Evolutionary conservation across 2,113 vertebrate species (phyloP).

Genomic region (Crotalus tigris): DNA sequence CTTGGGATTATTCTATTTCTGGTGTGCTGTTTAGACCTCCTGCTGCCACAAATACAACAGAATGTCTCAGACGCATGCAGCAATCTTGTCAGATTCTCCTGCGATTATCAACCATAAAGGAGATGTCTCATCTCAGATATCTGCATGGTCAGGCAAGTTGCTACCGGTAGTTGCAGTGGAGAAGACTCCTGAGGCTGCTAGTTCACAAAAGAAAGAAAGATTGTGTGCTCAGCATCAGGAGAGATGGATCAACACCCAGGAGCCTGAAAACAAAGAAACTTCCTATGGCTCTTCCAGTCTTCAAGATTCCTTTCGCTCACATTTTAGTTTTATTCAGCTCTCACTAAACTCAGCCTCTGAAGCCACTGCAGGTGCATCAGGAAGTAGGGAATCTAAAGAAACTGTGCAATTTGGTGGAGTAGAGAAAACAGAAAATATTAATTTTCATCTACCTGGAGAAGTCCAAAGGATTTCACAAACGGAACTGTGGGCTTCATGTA

Average conservation of each 20-base stretch:
- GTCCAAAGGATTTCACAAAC: accelerated
- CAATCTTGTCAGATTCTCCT: accelerated
- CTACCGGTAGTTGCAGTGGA: accelerated
- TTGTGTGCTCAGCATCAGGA: slow-evolving; percentile 10
- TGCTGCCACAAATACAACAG: accelerated
- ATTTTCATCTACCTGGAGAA: neutral
- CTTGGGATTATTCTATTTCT: neutral
- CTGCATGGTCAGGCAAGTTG: neutral
- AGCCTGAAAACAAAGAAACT: neutral
- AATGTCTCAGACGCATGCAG: neutral
- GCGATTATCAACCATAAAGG: neutral
- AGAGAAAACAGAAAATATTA: neutral
- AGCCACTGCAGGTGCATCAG: slow-evolving; percentile 38
- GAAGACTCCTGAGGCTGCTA: neutral
- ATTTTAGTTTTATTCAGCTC: slow-evolving; percentile 87
- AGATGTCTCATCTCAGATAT: neutral
- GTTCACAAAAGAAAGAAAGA: neutral
- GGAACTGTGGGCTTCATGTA: neutral
- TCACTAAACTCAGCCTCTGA: slow-evolving; percentile 65
- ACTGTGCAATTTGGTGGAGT: neutral
- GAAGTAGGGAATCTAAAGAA: neutral
- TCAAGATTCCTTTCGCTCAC: slow-evolving; percentile 73
- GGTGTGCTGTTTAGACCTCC: accelerated
- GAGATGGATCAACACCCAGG: slow-evolving; percentile 41
- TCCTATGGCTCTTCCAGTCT: neutral